Evolutionary conservation across 2,113 vertebrate species (phyloP), one percentile per base, ranked within the genome.

Genomic region (Neogale vison): DNA sequence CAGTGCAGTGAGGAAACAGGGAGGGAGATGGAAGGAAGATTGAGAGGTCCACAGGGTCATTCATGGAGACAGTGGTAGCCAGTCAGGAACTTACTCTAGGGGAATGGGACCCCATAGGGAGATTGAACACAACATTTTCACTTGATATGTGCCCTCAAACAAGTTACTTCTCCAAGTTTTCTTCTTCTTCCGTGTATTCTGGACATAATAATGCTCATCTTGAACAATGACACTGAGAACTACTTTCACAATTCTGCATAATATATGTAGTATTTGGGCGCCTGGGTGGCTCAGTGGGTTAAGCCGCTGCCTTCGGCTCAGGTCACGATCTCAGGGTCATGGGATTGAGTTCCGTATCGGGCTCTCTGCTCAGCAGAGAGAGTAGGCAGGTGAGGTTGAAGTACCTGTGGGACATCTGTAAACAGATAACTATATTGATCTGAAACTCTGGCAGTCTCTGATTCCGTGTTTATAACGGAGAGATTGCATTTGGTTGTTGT

Each of bases 11-110:
- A 24, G 0, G 1, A 84, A 24, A 34, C 17, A 45, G 10, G n/a
- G 12, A 17, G 45, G 52, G 15, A 29, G 42, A 15, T 29, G 8
- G 65, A 57, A 20, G 34, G 21, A 4, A 74, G 34, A 80, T 55
- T 3, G 42, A 34, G n/a, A 89, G 29, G 50, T 10, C 20, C 0
- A 0, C 1, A 8, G 14, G 1, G 8, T 9, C 8, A 1, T 24
- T 59, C 26, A 10, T 79, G 55, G 95, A 67, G 12, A 88, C 0
- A 3, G 21, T 7, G 9, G 31, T 18, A 10, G 13, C 6, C 10
- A 79, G 20, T 76, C 36, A 50, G 26, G 8, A n/a, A 57, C 29
- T 80, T 47, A 69, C 36, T 65, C 4, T 15, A 45, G 29, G 45
- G 42, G 47, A 18, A 52, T 55, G 5, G n/a, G n/a, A 90, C 29